Percentiles rank a stretch among this genome's conserved stretches.
Evolutionary conservation across 2,888 invertebrate genomes (phyloP).

Genomic region (Cosmorhoe ocellata): DNA sequence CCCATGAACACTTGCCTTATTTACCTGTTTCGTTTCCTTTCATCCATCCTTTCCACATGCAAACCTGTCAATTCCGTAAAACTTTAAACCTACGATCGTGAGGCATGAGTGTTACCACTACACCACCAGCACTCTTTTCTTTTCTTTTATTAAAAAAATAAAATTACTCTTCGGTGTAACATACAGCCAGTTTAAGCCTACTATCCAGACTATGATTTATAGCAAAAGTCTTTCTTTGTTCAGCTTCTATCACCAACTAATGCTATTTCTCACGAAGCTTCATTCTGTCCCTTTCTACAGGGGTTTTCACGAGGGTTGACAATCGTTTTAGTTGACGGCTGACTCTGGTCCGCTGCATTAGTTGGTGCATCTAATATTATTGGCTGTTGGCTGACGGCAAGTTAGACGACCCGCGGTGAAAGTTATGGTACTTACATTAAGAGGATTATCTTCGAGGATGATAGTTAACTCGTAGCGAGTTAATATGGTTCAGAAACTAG

Average conservation of each 20-base stretch:
- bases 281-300: slow-evolving; percentile 11
- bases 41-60: too few species aligned
- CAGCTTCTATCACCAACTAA: slow-evolving; percentile 32
- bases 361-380: background rate
- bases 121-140: too few species aligned
- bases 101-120: too few species aligned
- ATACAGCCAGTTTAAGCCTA: slow-evolving; percentile 15
- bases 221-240: slow-evolving; percentile 49
- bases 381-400: background rate
- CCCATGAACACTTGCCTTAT: too few species aligned
- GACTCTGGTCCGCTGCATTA: background rate
- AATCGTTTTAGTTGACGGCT: background rate
- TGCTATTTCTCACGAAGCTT: slow-evolving; percentile 12
- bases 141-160: too few species aligned
- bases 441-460: slow-evolving; percentile 23
- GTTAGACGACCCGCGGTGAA: slow-evolving; percentile 1
- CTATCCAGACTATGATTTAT: slow-evolving; percentile 54
- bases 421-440: slow-evolving; percentile 11
- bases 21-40: too few species aligned
- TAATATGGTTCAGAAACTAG: slow-evolving; percentile 14
- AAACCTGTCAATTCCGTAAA: too few species aligned
- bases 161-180: slow-evolving; percentile 41
- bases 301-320: background rate
- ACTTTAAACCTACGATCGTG: too few species aligned
- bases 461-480: slow-evolving; percentile 22